Percentiles rank a stretch among this genome's conserved stretches.
phyloP scores from a whole-genome alignment of 2,113 vertebrate genomes.

The Piprites chloris region DNA sequence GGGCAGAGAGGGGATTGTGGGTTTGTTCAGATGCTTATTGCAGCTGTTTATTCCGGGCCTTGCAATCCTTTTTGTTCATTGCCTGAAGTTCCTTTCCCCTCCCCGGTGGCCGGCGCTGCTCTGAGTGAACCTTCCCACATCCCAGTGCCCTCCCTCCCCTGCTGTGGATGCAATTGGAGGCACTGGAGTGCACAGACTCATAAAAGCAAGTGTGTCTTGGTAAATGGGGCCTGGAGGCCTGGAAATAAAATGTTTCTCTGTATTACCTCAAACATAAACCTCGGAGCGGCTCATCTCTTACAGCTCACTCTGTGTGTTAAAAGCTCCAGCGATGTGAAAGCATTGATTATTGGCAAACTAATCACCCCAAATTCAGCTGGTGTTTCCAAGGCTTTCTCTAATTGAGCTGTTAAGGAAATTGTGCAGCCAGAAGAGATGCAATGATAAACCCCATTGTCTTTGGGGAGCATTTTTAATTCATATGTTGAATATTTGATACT shows the following conservation, averaged over 20 bases:
- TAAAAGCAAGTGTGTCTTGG: background rate
- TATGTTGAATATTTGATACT: background rate
- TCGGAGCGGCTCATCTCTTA: background rate
- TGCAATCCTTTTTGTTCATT: background rate
- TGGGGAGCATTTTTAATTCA: background rate
- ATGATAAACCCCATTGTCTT: background rate
- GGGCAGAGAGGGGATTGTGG: background rate
- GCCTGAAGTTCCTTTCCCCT: background rate
- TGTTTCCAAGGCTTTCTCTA: background rate
- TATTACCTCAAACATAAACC: background rate
- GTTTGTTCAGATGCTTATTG: background rate
- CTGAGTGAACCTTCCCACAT: background rate
- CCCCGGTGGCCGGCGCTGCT: background rate
- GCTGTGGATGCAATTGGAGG: rapidly evolving
- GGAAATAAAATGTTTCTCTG: background rate
- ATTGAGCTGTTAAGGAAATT: background rate
- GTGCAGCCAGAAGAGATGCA: background rate
- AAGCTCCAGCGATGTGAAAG: background rate
- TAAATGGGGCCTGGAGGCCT: background rate
- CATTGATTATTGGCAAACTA: background rate
- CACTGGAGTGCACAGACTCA: background rate
- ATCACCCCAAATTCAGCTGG: background rate
- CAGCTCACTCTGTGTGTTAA: background rate
- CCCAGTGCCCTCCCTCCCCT: background rate
- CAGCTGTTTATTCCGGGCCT: background rate